Conservation (phyloP, 2,888 invertebrate genomes). For the Eupeodes latifasciatus region DNA sequence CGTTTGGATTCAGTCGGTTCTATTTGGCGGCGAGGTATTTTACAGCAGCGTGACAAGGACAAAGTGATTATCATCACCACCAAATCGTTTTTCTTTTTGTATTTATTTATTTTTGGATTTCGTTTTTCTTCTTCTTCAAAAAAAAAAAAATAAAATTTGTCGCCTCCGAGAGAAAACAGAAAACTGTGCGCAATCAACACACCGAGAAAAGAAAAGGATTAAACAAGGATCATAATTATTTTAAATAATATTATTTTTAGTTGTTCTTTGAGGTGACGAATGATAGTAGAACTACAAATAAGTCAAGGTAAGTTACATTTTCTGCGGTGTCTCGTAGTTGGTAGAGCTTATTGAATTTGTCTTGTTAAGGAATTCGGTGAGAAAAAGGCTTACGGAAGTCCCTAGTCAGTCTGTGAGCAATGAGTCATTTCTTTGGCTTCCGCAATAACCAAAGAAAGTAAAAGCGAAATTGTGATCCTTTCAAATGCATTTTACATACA, state of each 20-base stretch:
- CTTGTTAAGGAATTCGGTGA: slow-evolving; percentile 10
- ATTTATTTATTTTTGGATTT: slow-evolving; percentile 76
- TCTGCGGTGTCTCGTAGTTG: neutral
- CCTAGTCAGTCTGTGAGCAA: slow-evolving; percentile 15
- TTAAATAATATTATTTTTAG: slow-evolving; percentile 1
- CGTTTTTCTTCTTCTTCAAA: neutral
- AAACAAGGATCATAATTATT: slow-evolving; percentile 34
- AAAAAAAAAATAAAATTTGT: slow-evolving; percentile 7
- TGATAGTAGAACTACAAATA: neutral
- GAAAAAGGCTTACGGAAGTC: slow-evolving; percentile 26
- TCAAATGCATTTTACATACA: neutral
- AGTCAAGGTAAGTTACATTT: slow-evolving; percentile 42
- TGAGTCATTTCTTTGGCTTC: slow-evolving; percentile 62
- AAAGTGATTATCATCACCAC: slow-evolving; percentile 50
- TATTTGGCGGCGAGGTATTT: slow-evolving; percentile 60
- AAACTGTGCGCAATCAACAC: slow-evolving; percentile 59
- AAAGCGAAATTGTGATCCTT: slow-evolving; percentile 17
- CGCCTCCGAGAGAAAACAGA: slow-evolving; percentile 31
- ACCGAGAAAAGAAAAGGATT: slow-evolving; percentile 47
- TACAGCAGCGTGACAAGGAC: slow-evolving; percentile 67
- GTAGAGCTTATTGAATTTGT: slow-evolving; percentile 2
- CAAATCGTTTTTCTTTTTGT: slow-evolving; percentile 61
- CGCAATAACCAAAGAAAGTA: neutral
- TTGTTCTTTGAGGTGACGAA: neutral
- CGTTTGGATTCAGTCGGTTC: slow-evolving; percentile 42